Evolutionary conservation across 2,888 invertebrate species (phyloP).

Genomic region (Perizoma flavofasciatum): DNA sequence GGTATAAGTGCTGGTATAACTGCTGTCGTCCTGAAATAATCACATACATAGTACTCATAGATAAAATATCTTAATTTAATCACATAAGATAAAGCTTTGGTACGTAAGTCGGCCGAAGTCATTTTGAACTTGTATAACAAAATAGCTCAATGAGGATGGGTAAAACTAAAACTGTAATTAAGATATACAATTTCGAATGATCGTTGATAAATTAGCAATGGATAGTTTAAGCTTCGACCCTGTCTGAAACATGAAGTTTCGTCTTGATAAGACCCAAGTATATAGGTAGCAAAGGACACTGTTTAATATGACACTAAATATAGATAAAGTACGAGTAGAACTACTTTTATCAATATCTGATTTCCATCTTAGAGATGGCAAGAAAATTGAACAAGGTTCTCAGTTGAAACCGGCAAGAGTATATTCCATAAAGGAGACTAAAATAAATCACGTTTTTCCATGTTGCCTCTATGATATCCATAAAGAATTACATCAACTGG

Average conservation of each 20-base stretch:
- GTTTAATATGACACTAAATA: slow-evolving; percentile 6
- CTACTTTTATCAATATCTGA: slow-evolving; percentile 9
- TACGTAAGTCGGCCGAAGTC: too few species aligned
- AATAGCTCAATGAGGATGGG: too few species aligned
- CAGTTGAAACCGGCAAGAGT: neutral
- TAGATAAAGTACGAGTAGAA: slow-evolving; percentile 9
- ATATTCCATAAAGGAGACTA: too few species aligned
- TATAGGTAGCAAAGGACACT: slow-evolving; percentile 12
- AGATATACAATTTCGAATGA: neutral
- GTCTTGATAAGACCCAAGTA: slow-evolving; percentile 13
- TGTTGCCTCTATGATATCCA: too few species aligned
- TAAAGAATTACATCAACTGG: too few species aligned
- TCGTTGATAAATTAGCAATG: neutral
- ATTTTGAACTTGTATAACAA: too few species aligned
- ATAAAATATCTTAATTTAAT: too few species aligned
- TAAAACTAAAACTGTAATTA: neutral
- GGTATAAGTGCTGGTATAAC: neutral
- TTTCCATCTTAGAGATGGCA: slow-evolving; percentile 1
- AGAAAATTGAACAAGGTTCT: neutral
- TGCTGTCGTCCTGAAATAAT: too few species aligned
- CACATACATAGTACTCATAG: too few species aligned
- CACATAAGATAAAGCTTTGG: too few species aligned
- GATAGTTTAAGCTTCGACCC: slow-evolving; percentile 6
- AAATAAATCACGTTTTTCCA: too few species aligned
- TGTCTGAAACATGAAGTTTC: slow-evolving; percentile 15